phyloP scores from a whole-genome alignment of 2,888 invertebrate genomes.

The Nemotelus pantherinus region DNA sequence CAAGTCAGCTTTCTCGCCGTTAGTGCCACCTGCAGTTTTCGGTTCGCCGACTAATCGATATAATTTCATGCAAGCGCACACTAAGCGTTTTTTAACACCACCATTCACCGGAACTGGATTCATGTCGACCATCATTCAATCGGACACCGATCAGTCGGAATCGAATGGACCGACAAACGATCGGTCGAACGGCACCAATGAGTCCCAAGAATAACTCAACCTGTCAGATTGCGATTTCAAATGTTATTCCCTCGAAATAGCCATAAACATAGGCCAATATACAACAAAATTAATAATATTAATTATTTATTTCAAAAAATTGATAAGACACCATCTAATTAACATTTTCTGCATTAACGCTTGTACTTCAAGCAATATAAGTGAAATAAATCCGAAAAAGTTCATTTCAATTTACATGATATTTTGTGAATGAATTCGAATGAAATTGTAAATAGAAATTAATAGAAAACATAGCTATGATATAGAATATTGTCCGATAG shows the following conservation, averaged over 20 bases:
- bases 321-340: background rate
- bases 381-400: background rate
- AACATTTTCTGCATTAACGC: background rate
- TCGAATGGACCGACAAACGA: conserved; percentile 64
- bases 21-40: conserved; percentile 68
- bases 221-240: background rate
- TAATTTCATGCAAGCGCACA: conserved; percentile 69
- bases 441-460: conserved; percentile 24
- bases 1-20: conserved; percentile 81
- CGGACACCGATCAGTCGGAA: conserved; percentile 63
- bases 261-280: conserved; percentile 26
- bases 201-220: conserved; percentile 61
- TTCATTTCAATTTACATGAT: background rate
- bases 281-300: background rate
- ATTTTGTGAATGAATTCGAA: conserved; percentile 3
- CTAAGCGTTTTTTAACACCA: conserved; percentile 82
- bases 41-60: conserved; percentile 64
- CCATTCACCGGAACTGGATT: conserved; percentile 87
- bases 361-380: background rate
- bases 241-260: background rate
- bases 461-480: conserved; percentile 10
- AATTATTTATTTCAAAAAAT: conserved; percentile 34
- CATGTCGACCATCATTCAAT: conserved; percentile 77
- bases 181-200: conserved; percentile 61
- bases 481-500: background rate